Conservation (phyloP, 2,888 invertebrate species). For the Danaus chrysippus region DNA sequence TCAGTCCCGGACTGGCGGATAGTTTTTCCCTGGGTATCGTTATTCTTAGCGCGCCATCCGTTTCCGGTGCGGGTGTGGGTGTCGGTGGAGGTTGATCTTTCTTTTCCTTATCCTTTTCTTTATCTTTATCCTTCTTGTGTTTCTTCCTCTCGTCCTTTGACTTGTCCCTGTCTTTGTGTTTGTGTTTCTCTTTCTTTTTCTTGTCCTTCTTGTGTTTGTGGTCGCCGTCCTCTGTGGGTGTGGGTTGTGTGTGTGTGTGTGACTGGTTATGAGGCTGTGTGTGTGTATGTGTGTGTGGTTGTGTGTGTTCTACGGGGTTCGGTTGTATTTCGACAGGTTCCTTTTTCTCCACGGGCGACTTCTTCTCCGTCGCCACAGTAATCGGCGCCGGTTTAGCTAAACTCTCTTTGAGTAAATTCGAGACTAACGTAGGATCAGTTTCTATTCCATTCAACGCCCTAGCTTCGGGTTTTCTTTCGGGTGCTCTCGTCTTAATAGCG, state of each 20-base stretch:
- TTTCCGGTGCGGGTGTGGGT: conserved; percentile 29
- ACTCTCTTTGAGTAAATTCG: conserved; percentile 84
- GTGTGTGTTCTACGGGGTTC: conserved; percentile 31
- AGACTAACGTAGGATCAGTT: conserved; percentile 84
- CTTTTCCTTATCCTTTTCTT: conserved; percentile 57
- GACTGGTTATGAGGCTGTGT: conserved; percentile 30
- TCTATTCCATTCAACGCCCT: conserved; percentile 82
- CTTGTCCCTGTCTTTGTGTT: conserved; percentile 88
- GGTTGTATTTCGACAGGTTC: conserved; percentile 46
- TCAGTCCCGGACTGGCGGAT: conserved; percentile 78
- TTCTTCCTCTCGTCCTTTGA: conserved; percentile 85
- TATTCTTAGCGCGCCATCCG: conserved; percentile 59
- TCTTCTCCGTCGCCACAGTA: conserved; percentile 61
- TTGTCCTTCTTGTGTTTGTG: conserved; percentile 80
- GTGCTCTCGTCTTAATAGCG: conserved; percentile 54
- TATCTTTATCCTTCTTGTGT: conserved; percentile 83
- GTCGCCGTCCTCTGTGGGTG: conserved; percentile 47
- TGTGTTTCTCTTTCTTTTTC: conserved; percentile 89
- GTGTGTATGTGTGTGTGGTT: conserved; percentile 34
- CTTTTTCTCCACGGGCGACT: conserved; percentile 56
- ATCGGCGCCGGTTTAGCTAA: conserved; percentile 73
- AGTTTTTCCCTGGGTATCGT: conserved; percentile 70
- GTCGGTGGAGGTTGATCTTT: conserved; percentile 39
- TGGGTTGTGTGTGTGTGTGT: conserved; percentile 35
- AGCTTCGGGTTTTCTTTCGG: conserved; percentile 62